Evolutionary conservation across 1,140 invertebrate species (phyloP).

Genomic region (Lanistes nyassanus): DNA sequence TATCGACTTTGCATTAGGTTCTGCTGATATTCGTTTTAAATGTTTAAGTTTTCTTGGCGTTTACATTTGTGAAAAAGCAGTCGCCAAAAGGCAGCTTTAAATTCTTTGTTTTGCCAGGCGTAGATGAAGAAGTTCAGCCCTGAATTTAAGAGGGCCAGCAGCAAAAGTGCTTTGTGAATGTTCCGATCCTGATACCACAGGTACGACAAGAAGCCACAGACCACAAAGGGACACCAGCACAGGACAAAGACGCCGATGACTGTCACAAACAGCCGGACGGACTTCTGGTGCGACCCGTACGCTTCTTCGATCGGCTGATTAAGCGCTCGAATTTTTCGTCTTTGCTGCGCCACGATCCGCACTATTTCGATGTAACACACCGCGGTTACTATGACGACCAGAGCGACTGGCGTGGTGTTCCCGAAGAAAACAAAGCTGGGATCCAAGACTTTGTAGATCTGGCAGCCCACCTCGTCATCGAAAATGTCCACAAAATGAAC

Average conservation of each 20-base stretch:
- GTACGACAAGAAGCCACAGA: neutral
- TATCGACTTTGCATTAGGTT: neutral
- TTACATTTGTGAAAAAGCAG: neutral
- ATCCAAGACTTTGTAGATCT: neutral
- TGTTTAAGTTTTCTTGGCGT: neutral
- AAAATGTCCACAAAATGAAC: neutral
- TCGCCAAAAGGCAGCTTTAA: neutral
- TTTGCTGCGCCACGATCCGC: neutral
- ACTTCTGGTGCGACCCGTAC: neutral
- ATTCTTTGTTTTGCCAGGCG: slow-evolving; percentile 11
- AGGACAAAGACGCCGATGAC: slow-evolving; percentile 7
- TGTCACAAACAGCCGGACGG: slow-evolving; percentile 3
- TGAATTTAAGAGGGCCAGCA: slow-evolving; percentile 7
- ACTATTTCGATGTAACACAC: slow-evolving; percentile 11
- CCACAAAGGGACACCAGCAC: slow-evolving; percentile 4
- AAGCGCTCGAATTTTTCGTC: neutral
- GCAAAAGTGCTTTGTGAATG: neutral
- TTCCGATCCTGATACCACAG: neutral
- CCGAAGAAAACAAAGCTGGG: neutral
- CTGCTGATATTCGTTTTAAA: neutral
- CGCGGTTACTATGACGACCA: slow-evolving; percentile 1
- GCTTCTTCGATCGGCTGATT: neutral
- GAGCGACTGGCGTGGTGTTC: neutral
- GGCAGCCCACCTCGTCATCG: neutral
- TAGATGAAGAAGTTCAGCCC: slow-evolving; percentile 23